phyloP scores from a whole-genome alignment of 1,140 invertebrate genomes.

The Hyles vespertilio region DNA sequence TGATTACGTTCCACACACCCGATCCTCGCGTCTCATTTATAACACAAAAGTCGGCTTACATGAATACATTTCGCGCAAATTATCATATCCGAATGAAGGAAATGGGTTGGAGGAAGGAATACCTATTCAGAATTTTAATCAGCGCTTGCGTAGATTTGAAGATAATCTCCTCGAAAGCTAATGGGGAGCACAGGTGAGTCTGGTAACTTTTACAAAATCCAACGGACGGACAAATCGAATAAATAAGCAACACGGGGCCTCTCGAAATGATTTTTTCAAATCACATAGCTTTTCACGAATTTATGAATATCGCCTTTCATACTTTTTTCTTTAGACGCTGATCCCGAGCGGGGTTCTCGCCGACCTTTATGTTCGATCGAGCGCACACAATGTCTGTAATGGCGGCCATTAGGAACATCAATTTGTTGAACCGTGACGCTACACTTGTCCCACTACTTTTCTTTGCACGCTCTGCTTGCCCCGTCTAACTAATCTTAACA shows the following conservation, averaged over 20 bases:
- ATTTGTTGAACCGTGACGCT: conserved; percentile 57
- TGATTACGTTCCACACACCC: too few species aligned
- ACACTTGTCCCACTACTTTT: conserved; percentile 57
- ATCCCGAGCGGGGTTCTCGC: conserved; percentile 32
- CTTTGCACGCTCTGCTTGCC: conserved; percentile 45
- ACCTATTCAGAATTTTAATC: conserved; percentile 21
- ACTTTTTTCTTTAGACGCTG: conserved; percentile 37
- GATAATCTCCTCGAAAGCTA: neutral
- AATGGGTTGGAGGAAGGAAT: conserved; percentile 13
- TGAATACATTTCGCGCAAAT: conserved; percentile 15
- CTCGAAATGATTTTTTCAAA: conserved; percentile 10
- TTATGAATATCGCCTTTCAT: conserved; percentile 50
- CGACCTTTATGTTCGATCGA: conserved; percentile 58
- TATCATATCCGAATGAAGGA: conserved; percentile 16
- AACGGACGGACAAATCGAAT: conserved; percentile 27
- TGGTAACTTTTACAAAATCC: conserved; percentile 12
- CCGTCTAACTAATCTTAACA: conserved; percentile 13
- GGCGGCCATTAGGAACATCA: conserved; percentile 64
- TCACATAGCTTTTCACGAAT: conserved; percentile 25
- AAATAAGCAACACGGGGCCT: conserved; percentile 25
- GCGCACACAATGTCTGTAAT: conserved; percentile 61
- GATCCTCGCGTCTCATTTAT: conserved; percentile 2
- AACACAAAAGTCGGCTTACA: conserved; percentile 11
- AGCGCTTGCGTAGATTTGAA: conserved; percentile 4
- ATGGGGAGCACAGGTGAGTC: neutral